Conservation (phyloP, 2,797 vertebrate genomes). For the Echeneis naucrates region DNA sequence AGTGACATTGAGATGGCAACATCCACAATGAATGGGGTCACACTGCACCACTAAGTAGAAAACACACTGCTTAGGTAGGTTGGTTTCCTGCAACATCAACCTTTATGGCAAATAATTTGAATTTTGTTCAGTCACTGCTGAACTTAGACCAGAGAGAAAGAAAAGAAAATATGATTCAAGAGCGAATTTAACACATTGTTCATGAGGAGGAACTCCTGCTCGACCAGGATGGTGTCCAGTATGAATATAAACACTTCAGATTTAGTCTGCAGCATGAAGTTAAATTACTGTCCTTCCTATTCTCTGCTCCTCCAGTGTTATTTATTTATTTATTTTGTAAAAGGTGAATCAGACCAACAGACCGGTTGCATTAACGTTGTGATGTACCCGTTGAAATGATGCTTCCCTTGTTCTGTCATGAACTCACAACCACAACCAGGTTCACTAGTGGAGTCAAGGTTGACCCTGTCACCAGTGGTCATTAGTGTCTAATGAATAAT, state of each 20-base stretch:
- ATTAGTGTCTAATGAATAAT: too few species aligned
- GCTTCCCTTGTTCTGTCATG: not conserved
- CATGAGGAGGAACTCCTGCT: not conserved
- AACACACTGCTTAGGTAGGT: slow-evolving; percentile 33
- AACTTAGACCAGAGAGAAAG: slow-evolving; percentile 9
- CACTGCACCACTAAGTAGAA: slow-evolving; percentile 59
- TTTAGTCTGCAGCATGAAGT: not conserved
- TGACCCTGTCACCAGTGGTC: too few species aligned
- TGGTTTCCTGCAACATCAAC: slow-evolving; percentile 40
- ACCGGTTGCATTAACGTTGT: not conserved
- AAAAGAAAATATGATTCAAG: not conserved
- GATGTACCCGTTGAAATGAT: not conserved
- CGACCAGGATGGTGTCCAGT: not conserved
- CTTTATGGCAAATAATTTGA: slow-evolving; percentile 46
- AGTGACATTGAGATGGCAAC: slow-evolving; percentile 74
- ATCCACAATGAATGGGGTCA: slow-evolving; percentile 72
- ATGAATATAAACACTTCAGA: not conserved
- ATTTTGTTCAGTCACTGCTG: slow-evolving; percentile 12
- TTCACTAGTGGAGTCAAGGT: not conserved
- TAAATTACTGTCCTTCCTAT: not conserved
- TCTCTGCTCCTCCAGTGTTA: not conserved
- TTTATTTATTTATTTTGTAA: not conserved
- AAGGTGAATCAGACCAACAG: not conserved
- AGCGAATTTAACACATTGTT: not conserved
- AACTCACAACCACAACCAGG: too few species aligned